Base-by-base conservation (phyloP, 1,140 invertebrate genomes). In the Zophobas atratus region DNA sequence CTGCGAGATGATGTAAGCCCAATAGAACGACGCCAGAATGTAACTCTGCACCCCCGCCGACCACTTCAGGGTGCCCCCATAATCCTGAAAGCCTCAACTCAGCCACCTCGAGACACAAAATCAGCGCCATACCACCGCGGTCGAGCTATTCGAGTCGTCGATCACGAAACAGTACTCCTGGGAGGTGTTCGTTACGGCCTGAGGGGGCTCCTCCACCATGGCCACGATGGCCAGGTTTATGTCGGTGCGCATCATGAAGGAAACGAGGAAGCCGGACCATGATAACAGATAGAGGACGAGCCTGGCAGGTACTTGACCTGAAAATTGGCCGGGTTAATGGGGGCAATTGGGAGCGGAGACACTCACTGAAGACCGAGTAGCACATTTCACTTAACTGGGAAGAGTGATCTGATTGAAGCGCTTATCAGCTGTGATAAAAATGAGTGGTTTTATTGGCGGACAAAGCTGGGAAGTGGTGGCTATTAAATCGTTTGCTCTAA, bases 191-290 rank as follows among this genome's bases (percentile, higher is more conserved):
- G 76, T 74, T 0, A 70, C 41, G n/a, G 48, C 55, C 1, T 46
- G 75, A 6, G 75, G 33, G 34, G 82, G 81, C 70, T 85, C 81
- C 38, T 82, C 88, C 1, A 89, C 91, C 92, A 93, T 93, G 0
- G 91, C 92, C 4, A 93, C 91, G 75, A 94, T 90, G 0, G 92
- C 90, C 41, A 94, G 87, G 82, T 94, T 93, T 80, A 94, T 94
- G 84, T 94, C 92, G 76, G 90, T 93, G 49, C 92, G 87, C 92
- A 94, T 93, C 92, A 94, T 93, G 81, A 94, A 94, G 1, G 92
- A 93, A 0, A 93, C 92, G 34, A 93, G 86, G 81, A 93, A 94
- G 33, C 92, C 92, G 35, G 91, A 89, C 87, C 93, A 94, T 53
- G 92, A 94, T 51, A 94, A 85, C 76, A 93, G 88, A 82, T 93